Evolutionary conservation across 2,888 invertebrate species (phyloP).

Genomic region (Urechis unicinctus): DNA sequence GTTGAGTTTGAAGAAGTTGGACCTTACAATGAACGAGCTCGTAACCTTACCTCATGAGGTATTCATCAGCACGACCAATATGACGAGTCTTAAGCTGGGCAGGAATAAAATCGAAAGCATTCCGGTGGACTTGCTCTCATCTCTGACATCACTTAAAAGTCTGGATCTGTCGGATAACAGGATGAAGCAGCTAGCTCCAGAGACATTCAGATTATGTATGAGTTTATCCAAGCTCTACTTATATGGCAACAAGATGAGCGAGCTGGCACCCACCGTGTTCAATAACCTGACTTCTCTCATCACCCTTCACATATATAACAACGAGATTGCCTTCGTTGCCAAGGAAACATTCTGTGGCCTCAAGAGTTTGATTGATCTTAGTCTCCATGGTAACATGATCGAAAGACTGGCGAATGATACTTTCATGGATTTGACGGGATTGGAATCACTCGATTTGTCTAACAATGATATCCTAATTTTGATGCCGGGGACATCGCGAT

Average conservation of each 20-base stretch:
- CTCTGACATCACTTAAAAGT: background rate
- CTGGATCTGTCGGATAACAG: conserved; percentile 8
- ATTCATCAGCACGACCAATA: conserved; percentile 5
- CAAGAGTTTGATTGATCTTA: conserved; percentile 8
- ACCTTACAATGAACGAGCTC: conserved; percentile 3
- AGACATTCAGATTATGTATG: conserved; percentile 5
- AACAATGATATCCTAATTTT: conserved; percentile 14
- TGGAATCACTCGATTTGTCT: conserved; percentile 13
- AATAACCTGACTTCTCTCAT: background rate
- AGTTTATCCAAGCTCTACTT: conserved; percentile 10
- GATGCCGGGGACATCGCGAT: no score
- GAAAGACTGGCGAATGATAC: conserved; percentile 2
- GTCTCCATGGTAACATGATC: conserved; percentile 15
- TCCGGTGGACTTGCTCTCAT: conserved; percentile 3
- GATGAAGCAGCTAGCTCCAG: background rate
- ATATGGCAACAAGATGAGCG: conserved; percentile 10
- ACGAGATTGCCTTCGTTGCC: conserved; percentile 9
- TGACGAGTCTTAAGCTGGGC: conserved; percentile 7
- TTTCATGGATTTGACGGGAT: conserved; percentile 3
- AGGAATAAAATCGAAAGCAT: conserved; percentile 8
- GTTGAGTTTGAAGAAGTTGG: background rate
- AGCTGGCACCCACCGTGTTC: conserved; percentile 8
- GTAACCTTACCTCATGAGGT: conserved; percentile 2
- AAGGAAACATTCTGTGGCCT: conserved; percentile 9
- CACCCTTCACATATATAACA: conserved; percentile 15